Base-by-base conservation (phyloP, 2,113 vertebrate genomes). In the Stomatorhinus ivindoensis region DNA sequence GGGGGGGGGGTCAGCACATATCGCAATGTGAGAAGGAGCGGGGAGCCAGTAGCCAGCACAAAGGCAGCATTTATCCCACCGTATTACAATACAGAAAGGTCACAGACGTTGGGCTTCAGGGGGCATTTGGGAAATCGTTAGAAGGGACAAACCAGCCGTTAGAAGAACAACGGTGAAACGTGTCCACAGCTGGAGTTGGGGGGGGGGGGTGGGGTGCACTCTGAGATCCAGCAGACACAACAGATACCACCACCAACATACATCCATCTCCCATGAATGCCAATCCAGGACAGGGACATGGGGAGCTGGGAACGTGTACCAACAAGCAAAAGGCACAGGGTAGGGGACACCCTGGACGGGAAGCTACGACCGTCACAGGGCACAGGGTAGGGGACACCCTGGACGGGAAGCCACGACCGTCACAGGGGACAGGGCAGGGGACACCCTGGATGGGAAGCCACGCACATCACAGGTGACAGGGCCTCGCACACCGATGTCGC, bases 41-140 rank as follows among this genome's bases (percentile, higher is more conserved):
- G 90, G 91, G 91, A 91, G 91, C 92, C 92, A 92, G 90, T 86
- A 58, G 88, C 42, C 84, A n/a, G 44, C 90, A 93, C 92, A 93
- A 93, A 92, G 92, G 31, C 90, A 86, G 87, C 80, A 92, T 93
- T 93, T 89, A 92, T 92, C 92, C 91, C 84, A 85, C 86, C 90
- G 89, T 91, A 90, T 92, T 90, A 92, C 89, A 92, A 92, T 91
- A 48, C 90, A 91, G 87, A 89, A 90, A 92, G 93, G 93, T 94
- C 92, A 89, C 92, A 93, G 89, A 90, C 44, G 90, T 87, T 92
- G 91, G 90, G 90, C 89, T 92, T 89, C 82, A 27, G 87, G 87
- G 91, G 91, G 91, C 91, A 92, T 82, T 55, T 89, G 88, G 92
- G 87, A 91, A 92, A 89, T 51, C 55, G 35, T 90, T 88, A 88